Conservation (phyloP, 2,888 invertebrate genomes). For the Marasmarcha lunaedactyla region DNA sequence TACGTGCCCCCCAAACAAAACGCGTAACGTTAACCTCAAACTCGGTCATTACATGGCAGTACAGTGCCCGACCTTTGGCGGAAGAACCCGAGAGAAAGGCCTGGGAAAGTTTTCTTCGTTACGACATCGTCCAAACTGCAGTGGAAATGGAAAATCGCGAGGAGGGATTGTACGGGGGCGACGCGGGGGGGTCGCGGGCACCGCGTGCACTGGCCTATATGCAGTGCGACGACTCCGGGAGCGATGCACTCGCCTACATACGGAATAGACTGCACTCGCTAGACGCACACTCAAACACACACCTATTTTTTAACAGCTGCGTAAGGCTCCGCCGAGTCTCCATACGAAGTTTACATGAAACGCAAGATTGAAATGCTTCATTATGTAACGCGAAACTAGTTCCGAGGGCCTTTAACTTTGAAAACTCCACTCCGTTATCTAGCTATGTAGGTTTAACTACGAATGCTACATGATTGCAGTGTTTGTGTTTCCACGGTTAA, state of each 20-base stretch:
- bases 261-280: slow-evolving; percentile 42
- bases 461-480: neutral
- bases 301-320: slow-evolving; percentile 51
- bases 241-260: slow-evolving; percentile 66
- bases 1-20: neutral
- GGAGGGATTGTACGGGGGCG: slow-evolving; percentile 30
- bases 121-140: slow-evolving; percentile 46
- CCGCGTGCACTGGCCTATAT: slow-evolving; percentile 70
- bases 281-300: slow-evolving; percentile 53
- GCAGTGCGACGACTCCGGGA: slow-evolving; percentile 70
- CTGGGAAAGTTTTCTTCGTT: slow-evolving; percentile 46
- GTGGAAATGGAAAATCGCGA: slow-evolving; percentile 66
- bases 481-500: too few relatives aligned
- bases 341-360: slow-evolving; percentile 47
- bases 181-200: slow-evolving; percentile 35
- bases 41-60: neutral
- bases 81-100: slow-evolving; percentile 44
- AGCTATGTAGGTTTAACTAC: neutral
- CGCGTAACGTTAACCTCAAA: neutral
- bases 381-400: slow-evolving; percentile 14
- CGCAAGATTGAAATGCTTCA: slow-evolving; percentile 38
- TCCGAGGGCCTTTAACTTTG: slow-evolving; percentile 3
- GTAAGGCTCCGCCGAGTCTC: slow-evolving; percentile 42
- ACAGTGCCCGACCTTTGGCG: slow-evolving; percentile 34
- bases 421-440: neutral